These are phyloP conservation scores for Helobdella robusta DNA, from an alignment of 2,888 invertebrate genomes.

Conservation along the genomic window DNA sequence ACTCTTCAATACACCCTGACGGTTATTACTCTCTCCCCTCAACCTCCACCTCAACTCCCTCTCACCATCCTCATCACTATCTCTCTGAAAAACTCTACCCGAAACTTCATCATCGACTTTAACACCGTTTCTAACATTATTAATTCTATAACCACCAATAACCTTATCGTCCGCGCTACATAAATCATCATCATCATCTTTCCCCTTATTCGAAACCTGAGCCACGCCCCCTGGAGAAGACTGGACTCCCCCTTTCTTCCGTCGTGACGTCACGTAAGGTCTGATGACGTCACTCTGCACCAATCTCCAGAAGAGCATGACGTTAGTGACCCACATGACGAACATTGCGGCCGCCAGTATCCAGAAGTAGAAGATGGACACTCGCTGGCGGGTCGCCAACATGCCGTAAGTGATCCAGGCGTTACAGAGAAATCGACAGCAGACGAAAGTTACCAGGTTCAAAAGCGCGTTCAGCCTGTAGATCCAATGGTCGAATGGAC, in stretches of 20 bases:
- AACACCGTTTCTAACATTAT: too few species aligned
- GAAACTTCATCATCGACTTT: too few species aligned
- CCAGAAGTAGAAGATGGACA: slow-evolving; percentile 37
- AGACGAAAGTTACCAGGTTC: slow-evolving; percentile 43
- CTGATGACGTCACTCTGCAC: slow-evolving; percentile 43
- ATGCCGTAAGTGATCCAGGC: slow-evolving; percentile 39
- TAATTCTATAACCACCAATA: too few species aligned
- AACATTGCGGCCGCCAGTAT: slow-evolving; percentile 38
- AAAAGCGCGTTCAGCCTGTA: slow-evolving; percentile 40
- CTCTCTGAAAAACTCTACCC: too few species aligned
- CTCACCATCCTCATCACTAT: neutral
- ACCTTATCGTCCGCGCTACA: too few species aligned
- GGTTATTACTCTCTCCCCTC: neutral
- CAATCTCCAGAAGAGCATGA: slow-evolving; percentile 45
- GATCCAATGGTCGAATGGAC: slow-evolving; percentile 38
- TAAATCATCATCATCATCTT: too few species aligned
- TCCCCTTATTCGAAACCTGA: too few species aligned
- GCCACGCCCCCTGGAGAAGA: too few species aligned
- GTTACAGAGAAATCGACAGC: slow-evolving; percentile 40
- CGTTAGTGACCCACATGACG: slow-evolving; percentile 41
- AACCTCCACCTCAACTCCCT: neutral
- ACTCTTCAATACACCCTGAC: neutral
- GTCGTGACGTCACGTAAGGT: neutral
- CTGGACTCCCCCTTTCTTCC: neutral
- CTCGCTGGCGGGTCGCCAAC: slow-evolving; percentile 36